A percentile compares a stretch with the other conserved stretches of the same genome.
Evolutionary conservation across 1,140 invertebrate genomes (phyloP).

Genomic region (Brachionus paranguensis): DNA sequence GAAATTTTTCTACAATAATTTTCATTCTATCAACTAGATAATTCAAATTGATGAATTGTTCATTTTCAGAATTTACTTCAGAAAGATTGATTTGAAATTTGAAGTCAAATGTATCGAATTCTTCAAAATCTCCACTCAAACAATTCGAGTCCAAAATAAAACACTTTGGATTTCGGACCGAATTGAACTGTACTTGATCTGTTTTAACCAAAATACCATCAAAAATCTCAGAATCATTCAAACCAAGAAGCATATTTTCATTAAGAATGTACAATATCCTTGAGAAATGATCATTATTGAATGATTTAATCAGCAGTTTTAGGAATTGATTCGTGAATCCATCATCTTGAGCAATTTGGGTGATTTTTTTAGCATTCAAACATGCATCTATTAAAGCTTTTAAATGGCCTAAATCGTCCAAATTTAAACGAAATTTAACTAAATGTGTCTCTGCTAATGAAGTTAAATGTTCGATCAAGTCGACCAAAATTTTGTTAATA

Average conservation of each 20-base stretch:
- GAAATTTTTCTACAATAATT: background rate
- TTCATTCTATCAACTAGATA: background rate
- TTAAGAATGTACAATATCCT: slow-evolving; percentile 8
- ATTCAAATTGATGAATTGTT: background rate
- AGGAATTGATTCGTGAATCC: background rate
- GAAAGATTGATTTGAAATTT: slow-evolving; percentile 12
- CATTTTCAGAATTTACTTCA: background rate
- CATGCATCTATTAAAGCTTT: background rate
- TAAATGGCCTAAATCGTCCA: background rate
- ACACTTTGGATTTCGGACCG: background rate
- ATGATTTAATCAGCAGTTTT: background rate
- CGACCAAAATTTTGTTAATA: background rate
- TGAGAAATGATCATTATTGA: background rate
- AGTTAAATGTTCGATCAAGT: background rate
- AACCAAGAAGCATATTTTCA: background rate
- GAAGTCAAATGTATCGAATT: background rate
- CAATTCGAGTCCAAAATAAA: background rate
- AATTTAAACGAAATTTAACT: background rate
- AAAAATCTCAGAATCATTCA: background rate
- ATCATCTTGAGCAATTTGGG: background rate
- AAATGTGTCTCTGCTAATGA: background rate
- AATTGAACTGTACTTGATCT: background rate
- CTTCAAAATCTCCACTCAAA: slow-evolving; percentile 16
- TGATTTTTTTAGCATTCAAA: background rate
- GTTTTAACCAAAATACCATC: slow-evolving; percentile 1